Base-by-base conservation (phyloP, 2,888 invertebrate genomes). In the Drosophila lacicola region DNA sequence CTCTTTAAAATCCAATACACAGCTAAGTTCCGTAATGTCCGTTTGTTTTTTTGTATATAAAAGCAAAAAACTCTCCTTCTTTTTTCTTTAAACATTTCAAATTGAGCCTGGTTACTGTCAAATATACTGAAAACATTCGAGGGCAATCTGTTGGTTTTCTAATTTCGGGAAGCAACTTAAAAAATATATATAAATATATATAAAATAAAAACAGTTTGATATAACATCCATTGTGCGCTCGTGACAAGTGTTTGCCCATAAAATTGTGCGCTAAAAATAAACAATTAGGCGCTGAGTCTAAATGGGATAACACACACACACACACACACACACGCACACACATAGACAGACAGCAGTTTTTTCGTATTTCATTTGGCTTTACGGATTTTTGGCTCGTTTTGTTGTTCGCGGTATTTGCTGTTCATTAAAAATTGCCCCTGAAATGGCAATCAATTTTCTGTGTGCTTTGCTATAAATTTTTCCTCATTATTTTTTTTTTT, bases 401-500 rank as follows among this genome's bases (percentile, higher is more conserved):
- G 13, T 41, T 58, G 42, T 44, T 42, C n/a, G 36, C 50, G 42
- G 34, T 70, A 67, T 83, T 74, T 84, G 82, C 69, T 70, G 70
- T 82, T 83, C 80, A 88, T 83, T 88, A 82, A 85, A 85, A 83
- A 80, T 67, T 73, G 83, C 72, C 86, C 78, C 74, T 88, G 83
- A 85, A 88, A 80, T 51, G 78, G 80, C 82, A 83, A 85, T 88
- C 85, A 88, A 80, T 86, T 80, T 68, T 50, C 17, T 51, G 19
- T 49, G 51, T 14, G 8, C 44, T 47, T 50, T 34, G 11, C 4
- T 19, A 1, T 17, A 25, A 13, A 19, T 36, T 36, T 47, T 42
- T 36, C 13, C 29, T 13, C 14, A 10, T 33, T 39, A 39, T 57
- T 56, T 39, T 45, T 57, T 56, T 25, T 69, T n/a, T 50, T 66